phyloP scores from a whole-genome alignment of 2,888 invertebrate species.

The Bimastos eiseni region DNA sequence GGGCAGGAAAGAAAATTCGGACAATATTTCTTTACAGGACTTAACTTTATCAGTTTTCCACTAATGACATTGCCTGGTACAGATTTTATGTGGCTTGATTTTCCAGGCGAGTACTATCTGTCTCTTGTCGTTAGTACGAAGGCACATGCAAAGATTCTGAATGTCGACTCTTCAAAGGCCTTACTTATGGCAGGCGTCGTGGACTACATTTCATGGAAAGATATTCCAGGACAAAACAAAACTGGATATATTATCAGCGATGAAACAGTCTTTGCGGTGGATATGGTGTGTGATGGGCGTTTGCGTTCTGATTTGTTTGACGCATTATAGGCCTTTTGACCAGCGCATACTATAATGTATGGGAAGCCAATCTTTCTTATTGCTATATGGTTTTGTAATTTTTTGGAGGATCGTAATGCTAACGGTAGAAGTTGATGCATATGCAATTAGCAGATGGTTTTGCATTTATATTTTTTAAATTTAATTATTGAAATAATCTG shows the following conservation, averaged over 20 bases:
- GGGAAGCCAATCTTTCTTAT: too few relatives aligned
- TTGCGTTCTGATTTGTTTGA: not conserved
- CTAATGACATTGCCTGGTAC: too few relatives aligned
- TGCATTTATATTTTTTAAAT: too few relatives aligned
- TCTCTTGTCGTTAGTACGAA: conserved; percentile 78
- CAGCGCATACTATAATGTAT: too few relatives aligned
- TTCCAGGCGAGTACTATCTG: conserved; percentile 75
- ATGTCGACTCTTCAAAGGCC: conserved; percentile 76
- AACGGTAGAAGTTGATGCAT: too few relatives aligned
- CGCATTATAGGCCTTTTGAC: too few relatives aligned
- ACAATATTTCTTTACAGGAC: too few relatives aligned
- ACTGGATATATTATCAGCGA: not conserved
- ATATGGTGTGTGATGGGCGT: not conserved
- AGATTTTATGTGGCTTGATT: not conserved
- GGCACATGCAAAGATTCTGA: conserved; percentile 79
- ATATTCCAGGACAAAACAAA: conserved; percentile 72
- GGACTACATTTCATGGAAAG: conserved; percentile 80
- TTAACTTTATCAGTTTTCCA: not conserved
- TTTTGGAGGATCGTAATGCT: too few relatives aligned
- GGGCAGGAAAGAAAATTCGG: too few relatives aligned
- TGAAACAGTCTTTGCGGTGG: conserved; percentile 26
- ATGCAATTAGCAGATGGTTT: too few relatives aligned
- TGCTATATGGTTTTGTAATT: too few relatives aligned
- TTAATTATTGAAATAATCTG: too few relatives aligned
- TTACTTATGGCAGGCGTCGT: conserved; percentile 77